Conservation (phyloP, 2,888 invertebrate genomes). For the Ichneumon xanthorius region DNA sequence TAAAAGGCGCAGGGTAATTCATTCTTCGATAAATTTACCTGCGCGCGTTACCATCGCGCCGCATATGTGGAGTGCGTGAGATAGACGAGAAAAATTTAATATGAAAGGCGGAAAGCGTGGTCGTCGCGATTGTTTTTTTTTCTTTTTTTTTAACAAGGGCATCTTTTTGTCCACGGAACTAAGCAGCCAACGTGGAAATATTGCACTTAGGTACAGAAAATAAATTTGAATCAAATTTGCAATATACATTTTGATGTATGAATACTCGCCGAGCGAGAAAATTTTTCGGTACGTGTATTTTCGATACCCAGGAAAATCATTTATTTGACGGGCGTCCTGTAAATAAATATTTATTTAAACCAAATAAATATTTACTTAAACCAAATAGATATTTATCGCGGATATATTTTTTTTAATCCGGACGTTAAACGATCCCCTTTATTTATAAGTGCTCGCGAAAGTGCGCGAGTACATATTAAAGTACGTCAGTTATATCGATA, state of each 20-base stretch:
- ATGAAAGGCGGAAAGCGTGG: background rate
- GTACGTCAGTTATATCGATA: conserved; percentile 42
- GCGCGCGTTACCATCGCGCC: conserved; percentile 3
- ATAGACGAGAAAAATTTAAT: too few relatives aligned
- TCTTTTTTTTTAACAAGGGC: too few relatives aligned
- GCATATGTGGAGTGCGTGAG: background rate
- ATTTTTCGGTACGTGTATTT: background rate
- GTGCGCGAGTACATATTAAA: conserved; percentile 22
- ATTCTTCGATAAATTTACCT: conserved; percentile 34
- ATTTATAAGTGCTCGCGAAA: conserved; percentile 41
- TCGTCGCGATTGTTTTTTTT: too few relatives aligned
- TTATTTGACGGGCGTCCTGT: too few relatives aligned
- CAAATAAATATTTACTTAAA: too few relatives aligned
- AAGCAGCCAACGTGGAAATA: too few relatives aligned
- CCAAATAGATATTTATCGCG: background rate
- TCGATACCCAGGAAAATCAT: too few relatives aligned
- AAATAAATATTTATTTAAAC: too few relatives aligned
- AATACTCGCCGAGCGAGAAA: background rate
- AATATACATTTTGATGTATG: background rate
- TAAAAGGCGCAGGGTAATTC: conserved; percentile 31
- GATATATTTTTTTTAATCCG: too few relatives aligned
- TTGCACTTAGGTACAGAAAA: too few relatives aligned
- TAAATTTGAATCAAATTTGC: too few relatives aligned
- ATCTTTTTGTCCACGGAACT: background rate
- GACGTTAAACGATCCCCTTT: background rate